A percentile compares a stretch with the other conserved stretches of the same genome.
phyloP scores from a whole-genome alignment of 2,113 vertebrate species.

The Coregonus clupeaformis region DNA sequence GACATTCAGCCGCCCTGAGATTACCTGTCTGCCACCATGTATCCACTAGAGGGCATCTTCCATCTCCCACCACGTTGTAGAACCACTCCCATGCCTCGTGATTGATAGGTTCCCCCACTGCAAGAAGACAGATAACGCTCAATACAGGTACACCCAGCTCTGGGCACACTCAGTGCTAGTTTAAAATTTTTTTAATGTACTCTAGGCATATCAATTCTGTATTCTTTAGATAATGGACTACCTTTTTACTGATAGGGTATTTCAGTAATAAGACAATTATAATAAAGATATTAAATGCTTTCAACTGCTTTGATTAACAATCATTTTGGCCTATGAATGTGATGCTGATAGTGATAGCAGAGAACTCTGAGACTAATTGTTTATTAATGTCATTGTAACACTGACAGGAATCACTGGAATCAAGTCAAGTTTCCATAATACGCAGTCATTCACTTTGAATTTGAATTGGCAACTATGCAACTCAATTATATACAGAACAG shows the following conservation, averaged over 20 bases:
- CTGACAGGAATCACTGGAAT: neutral
- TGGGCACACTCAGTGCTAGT: too few relatives aligned
- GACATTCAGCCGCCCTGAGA: neutral
- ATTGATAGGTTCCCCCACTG: constrained; percentile 94
- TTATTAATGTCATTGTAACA: too few relatives aligned
- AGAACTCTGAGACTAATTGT: too few relatives aligned
- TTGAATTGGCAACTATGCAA: neutral
- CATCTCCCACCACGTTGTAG: constrained; percentile 84
- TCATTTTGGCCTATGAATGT: neutral
- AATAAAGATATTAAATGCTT: too few relatives aligned
- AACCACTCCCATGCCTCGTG: constrained; percentile 93
- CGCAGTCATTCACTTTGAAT: neutral
- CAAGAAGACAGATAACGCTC: constrained; percentile 23
- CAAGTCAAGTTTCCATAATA: neutral
- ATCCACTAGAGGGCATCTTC: constrained; percentile 84
- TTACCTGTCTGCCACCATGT: constrained; percentile 97
- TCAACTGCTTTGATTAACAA: neutral
- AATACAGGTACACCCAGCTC: neutral
- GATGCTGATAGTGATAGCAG: too few relatives aligned
- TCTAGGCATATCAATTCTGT: neutral
- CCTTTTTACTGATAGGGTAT: too few relatives aligned
- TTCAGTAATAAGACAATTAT: neutral
- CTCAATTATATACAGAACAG: neutral
- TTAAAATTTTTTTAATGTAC: too few relatives aligned
- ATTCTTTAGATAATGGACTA: neutral